phyloP scores from a whole-genome alignment of 1,140 invertebrate genomes.

The Telenomus remus region DNA sequence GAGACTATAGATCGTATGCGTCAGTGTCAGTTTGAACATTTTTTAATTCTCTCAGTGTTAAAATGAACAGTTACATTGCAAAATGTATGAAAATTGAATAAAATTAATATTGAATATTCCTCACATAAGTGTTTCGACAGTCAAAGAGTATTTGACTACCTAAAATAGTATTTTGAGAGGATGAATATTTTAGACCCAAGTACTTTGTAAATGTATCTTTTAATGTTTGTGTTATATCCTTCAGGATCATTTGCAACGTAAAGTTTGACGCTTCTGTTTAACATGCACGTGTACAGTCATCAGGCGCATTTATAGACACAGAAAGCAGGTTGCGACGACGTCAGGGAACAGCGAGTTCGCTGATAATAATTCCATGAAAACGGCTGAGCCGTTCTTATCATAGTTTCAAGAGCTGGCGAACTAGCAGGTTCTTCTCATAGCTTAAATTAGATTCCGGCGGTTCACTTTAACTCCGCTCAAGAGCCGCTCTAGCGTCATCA shows the following conservation, averaged over 20 bases:
- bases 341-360: constrained; percentile 14
- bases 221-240: constrained; percentile 47
- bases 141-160: not conserved
- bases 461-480: constrained; percentile 52
- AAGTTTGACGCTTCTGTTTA: constrained; percentile 46
- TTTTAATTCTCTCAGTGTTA: too few species aligned
- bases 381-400: constrained; percentile 50
- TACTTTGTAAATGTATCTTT: constrained; percentile 51
- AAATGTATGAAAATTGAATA: too few species aligned
- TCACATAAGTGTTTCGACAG: too few species aligned
- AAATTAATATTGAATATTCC: too few species aligned
- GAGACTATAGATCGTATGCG: too few species aligned
- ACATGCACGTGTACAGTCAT: constrained; percentile 12
- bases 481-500: constrained; percentile 46
- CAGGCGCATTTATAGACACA: constrained; percentile 22
- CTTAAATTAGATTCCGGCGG: constrained; percentile 55
- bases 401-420: constrained; percentile 49
- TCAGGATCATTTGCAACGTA: constrained; percentile 44
- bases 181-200: constrained; percentile 32
- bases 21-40: too few species aligned
- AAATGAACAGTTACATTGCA: too few species aligned
- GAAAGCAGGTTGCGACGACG: constrained; percentile 2
- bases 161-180: constrained; percentile 6
- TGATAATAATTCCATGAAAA: constrained; percentile 52
- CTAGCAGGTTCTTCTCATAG: constrained; percentile 48